A percentile compares a stretch with the other conserved stretches of the same genome.
Conservation (phyloP, 2,113 vertebrate species). For the Colossoma macropomum region DNA sequence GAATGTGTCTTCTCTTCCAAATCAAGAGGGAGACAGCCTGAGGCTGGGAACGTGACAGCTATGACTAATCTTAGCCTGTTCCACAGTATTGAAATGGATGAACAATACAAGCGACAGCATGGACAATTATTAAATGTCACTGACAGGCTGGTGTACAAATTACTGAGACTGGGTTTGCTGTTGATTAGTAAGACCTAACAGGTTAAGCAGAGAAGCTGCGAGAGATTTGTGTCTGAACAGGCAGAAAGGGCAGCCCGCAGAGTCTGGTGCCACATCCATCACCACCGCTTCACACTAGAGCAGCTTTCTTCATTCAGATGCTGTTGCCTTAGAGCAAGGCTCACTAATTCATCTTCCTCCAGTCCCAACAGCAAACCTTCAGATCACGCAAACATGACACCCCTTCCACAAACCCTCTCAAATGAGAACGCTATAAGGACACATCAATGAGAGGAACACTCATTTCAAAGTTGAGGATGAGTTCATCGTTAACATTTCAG, state of each 20-base stretch:
- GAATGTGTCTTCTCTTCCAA: slow-evolving; percentile 66
- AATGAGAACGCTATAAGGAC: background rate
- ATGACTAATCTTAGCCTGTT: slow-evolving; percentile 76
- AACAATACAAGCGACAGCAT: slow-evolving; percentile 47
- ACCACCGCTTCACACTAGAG: background rate
- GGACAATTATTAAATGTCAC: slow-evolving; percentile 15
- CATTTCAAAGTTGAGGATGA: too few species aligned
- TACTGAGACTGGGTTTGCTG: background rate
- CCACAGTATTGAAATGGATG: slow-evolving; percentile 66
- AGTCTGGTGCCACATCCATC: slow-evolving; percentile 26
- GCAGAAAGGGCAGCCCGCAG: slow-evolving; percentile 1
- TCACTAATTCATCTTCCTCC: slow-evolving; percentile 9
- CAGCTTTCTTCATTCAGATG: slow-evolving; percentile 2
- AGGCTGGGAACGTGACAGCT: slow-evolving; percentile 57
- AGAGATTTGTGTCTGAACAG: background rate
- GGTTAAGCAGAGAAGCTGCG: background rate
- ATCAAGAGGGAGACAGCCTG: slow-evolving; percentile 55
- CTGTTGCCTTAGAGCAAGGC: background rate
- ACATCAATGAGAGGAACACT: too few species aligned
- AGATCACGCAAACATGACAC: background rate
- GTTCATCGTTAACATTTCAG: too few species aligned
- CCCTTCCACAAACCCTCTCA: slow-evolving; percentile 15
- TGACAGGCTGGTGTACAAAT: background rate
- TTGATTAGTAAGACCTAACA: background rate
- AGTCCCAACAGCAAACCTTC: background rate